phyloP scores from a whole-genome alignment of 2,888 invertebrate species.

The Dynastes tityus region DNA sequence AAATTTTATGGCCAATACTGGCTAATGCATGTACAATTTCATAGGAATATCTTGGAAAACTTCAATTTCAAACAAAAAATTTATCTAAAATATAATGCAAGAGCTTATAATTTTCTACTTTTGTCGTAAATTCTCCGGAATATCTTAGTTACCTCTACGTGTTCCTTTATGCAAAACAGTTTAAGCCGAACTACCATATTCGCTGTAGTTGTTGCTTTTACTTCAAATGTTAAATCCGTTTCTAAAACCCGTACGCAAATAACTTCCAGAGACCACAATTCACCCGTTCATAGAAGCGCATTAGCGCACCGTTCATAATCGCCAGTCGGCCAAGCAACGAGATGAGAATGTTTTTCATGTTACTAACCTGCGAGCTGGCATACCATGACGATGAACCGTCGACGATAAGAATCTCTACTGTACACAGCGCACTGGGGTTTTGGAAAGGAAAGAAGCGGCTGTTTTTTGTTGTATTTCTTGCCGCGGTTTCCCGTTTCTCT shows the following conservation, averaged over 20 bases:
- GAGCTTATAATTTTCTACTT: too few relatives aligned
- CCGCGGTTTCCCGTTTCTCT: neutral
- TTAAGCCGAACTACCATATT: too few relatives aligned
- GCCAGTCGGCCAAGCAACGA: neutral
- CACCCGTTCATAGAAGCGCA: neutral
- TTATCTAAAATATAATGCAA: too few relatives aligned
- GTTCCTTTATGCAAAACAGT: too few relatives aligned
- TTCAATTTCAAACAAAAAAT: too few relatives aligned
- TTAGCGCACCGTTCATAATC: neutral
- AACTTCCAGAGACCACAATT: constrained; percentile 2
- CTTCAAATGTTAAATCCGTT: too few relatives aligned
- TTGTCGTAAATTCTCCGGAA: too few relatives aligned
- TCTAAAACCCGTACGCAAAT: neutral
- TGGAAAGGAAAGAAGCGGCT: constrained; percentile 19
- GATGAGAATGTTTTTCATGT: constrained; percentile 23
- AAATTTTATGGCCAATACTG: too few relatives aligned
- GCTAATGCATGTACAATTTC: too few relatives aligned
- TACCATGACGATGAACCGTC: constrained; percentile 34
- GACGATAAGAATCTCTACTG: constrained; percentile 17
- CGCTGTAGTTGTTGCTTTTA: too few relatives aligned
- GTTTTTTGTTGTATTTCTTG: neutral
- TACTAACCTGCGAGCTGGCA: constrained; percentile 35
- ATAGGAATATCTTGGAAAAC: too few relatives aligned
- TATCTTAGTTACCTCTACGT: too few relatives aligned
- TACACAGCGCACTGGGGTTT: neutral